phyloP scores from a whole-genome alignment of 2,113 vertebrate species.

The Alethe castanea region DNA sequence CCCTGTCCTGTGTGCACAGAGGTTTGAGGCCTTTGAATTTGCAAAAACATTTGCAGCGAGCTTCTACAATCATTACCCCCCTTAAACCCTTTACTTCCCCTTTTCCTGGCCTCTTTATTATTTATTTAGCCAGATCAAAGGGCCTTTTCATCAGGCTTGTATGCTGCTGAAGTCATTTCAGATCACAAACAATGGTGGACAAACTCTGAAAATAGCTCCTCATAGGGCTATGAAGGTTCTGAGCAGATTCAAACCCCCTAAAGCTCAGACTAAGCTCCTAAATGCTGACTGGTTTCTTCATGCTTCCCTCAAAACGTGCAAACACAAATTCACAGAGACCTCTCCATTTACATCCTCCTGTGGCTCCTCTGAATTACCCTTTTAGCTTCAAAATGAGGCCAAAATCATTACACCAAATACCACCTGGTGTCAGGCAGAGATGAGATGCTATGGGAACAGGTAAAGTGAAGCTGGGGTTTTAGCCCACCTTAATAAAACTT shows the following conservation, averaged over 20 bases:
- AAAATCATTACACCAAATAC: not conserved
- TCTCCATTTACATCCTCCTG: not conserved
- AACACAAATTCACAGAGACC: not conserved
- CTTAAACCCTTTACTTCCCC: constrained; percentile 46
- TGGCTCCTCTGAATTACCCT: not conserved
- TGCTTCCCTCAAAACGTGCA: not conserved
- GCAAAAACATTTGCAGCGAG: constrained; percentile 5
- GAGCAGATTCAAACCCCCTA: constrained; percentile 25
- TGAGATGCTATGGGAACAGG: not conserved
- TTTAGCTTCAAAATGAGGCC: not conserved
- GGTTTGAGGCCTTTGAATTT: constrained; percentile 8
- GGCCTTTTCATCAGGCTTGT: constrained; percentile 72
- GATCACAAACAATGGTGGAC: constrained; percentile 75
- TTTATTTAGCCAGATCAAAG: constrained; percentile 80
- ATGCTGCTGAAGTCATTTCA: constrained; percentile 74
- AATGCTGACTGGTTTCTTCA: not conserved
- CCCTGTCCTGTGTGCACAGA: not conserved
- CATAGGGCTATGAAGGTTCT: constrained; percentile 49
- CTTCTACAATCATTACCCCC: constrained; percentile 17
- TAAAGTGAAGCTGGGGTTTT: not conserved
- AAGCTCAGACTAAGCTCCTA: not conserved
- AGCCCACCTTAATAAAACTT: not conserved
- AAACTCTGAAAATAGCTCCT: constrained; percentile 74
- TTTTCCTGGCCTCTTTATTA: constrained; percentile 70
- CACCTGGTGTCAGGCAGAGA: not conserved